These are phyloP conservation scores for Acleris cristana DNA, from an alignment of 2,888 invertebrate species.

Conservation along the genomic window DNA sequence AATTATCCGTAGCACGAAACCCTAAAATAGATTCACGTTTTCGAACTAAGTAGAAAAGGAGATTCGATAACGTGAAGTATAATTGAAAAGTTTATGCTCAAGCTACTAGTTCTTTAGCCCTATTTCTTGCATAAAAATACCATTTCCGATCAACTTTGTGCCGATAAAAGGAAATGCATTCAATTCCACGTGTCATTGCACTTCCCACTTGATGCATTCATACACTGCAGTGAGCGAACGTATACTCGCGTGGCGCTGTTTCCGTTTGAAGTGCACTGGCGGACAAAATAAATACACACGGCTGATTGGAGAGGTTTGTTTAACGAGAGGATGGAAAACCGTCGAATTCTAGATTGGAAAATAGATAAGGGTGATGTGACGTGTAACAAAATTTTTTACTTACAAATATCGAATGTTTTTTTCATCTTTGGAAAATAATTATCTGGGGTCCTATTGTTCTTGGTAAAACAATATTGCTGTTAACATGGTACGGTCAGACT, in stretches of 20 bases:
- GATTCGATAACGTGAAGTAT: too few relatives aligned
- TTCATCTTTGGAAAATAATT: too few relatives aligned
- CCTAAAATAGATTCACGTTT: too few relatives aligned
- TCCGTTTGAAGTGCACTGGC: conserved; percentile 1
- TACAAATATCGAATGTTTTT: too few relatives aligned
- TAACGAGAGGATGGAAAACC: background rate
- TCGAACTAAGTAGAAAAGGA: too few relatives aligned
- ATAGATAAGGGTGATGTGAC: background rate
- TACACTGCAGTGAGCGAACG: conserved; percentile 5
- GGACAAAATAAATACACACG: background rate
- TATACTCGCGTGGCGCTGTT: background rate
- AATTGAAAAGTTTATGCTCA: too few relatives aligned
- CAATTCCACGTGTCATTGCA: background rate
- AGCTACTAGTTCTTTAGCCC: too few relatives aligned
- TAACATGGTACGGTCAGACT: too few relatives aligned
- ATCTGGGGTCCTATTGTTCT: too few relatives aligned
- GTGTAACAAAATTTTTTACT: background rate
- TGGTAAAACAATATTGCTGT: too few relatives aligned
- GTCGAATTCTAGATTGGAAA: background rate
- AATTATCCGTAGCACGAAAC: too few relatives aligned
- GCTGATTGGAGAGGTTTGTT: background rate
- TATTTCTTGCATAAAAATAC: too few relatives aligned
- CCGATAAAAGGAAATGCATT: background rate
- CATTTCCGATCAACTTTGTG: background rate
- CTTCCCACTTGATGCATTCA: background rate